Conservation (phyloP, 2,888 invertebrate species). For the Minunthozetes semirufus region DNA sequence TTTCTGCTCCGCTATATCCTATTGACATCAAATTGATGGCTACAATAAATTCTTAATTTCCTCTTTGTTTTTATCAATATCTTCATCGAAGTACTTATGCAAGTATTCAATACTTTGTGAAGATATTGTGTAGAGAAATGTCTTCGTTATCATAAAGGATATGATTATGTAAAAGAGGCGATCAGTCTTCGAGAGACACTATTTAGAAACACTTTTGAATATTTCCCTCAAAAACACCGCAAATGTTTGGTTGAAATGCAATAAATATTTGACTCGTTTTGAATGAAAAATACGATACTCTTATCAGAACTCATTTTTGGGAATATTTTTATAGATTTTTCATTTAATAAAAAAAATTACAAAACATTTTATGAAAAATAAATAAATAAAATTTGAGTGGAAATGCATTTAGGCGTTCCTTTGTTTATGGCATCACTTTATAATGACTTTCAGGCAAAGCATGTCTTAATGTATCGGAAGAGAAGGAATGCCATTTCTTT, state of each 20-base stretch:
- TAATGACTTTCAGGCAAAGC: background rate
- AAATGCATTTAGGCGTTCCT: background rate
- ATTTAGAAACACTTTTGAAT: background rate
- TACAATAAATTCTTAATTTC: background rate
- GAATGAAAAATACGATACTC: background rate
- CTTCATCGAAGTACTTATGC: no score
- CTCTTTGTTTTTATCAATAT: background rate
- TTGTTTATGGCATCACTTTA: background rate
- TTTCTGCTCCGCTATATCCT: background rate
- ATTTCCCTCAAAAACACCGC: background rate
- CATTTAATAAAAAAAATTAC: no score
- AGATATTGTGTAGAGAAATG: no score
- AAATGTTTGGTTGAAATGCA: background rate
- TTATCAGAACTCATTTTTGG: background rate
- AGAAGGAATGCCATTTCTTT: background rate
- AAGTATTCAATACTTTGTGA: no score
- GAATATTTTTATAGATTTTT: background rate
- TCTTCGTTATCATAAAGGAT: no score
- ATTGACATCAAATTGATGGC: background rate
- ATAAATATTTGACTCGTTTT: background rate
- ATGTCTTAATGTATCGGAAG: constrained; percentile 15
- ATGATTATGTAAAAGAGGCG: background rate
- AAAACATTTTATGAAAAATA: background rate
- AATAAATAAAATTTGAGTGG: background rate
- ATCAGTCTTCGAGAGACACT: background rate